A percentile compares a stretch with the other conserved stretches of the same genome.
Evolutionary conservation across 2,888 invertebrate species (phyloP).

Genomic region (Ochlodes sylvanus): DNA sequence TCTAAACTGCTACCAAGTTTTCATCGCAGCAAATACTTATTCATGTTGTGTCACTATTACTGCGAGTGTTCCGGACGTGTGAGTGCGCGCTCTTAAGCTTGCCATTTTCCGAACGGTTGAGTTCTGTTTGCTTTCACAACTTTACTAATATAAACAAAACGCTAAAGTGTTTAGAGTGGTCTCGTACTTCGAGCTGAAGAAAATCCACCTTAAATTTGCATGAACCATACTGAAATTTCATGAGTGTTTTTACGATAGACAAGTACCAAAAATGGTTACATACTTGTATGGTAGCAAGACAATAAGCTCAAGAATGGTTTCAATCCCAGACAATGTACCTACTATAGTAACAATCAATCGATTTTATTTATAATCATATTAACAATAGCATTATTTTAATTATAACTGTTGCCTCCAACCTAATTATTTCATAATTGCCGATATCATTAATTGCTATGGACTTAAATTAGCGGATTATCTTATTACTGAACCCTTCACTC

Average conservation of each 20-base stretch:
- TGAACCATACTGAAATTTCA: neutral
- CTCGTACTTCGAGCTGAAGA: neutral
- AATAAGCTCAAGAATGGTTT: no score
- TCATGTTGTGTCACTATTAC: slow-evolving; percentile 13
- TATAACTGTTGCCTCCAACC: no score
- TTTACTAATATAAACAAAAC: slow-evolving; percentile 59
- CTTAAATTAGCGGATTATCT: no score
- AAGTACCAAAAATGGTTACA: no score
- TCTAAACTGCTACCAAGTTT: slow-evolving; percentile 3
- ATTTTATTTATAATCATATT: no score
- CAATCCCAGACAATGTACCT: no score
- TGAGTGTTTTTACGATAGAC: neutral
- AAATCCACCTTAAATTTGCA: neutral
- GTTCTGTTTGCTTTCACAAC: slow-evolving; percentile 44
- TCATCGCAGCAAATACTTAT: slow-evolving; percentile 8
- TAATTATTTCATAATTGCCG: no score
- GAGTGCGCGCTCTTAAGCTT: slow-evolving; percentile 23
- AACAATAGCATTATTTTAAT: no score
- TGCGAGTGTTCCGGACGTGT: slow-evolving; percentile 11
- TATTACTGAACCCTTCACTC: no score
- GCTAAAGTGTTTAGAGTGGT: slow-evolving; percentile 23
- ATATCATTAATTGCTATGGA: no score
- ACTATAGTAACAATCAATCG: no score
- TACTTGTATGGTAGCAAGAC: no score
- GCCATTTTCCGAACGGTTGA: slow-evolving; percentile 31